Evolutionary conservation across 1,140 invertebrate species (phyloP), one percentile per base, ranked within the genome.

Genomic region (Stegodyphus dumicola): DNA sequence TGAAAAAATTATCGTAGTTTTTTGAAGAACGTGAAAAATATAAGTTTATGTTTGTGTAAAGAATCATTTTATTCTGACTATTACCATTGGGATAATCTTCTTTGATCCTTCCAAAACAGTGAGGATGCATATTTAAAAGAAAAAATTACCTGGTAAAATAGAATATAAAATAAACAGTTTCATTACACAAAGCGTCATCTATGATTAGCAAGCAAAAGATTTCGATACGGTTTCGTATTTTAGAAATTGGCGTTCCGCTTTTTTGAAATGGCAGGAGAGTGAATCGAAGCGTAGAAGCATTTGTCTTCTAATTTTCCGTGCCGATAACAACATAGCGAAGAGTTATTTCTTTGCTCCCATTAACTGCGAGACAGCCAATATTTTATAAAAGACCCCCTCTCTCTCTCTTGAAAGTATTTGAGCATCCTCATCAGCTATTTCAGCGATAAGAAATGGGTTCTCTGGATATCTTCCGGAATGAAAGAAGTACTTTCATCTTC

Each of bases 91-190:
- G 52, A 52, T 73, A 73, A 52, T 73, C 53, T 73, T 52, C 70
- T 73, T 73, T 73, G 7, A 52, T 52, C 33, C 33, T 33, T 33
- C 33, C 33, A 33, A 33, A 33, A 33, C 3, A 33, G 33, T 3
- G 33, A 33, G 33, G 33, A 33, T 33, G 33, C 33, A 33, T 33
- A 33, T 3, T 33, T 1, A 33, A 33, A 33, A 33, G 33, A 33
- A 33, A 33, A 33, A 33, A 33, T 1, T 33, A 33, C 33, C 33
- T 33, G 3, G 33, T 33, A 52, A 53, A 9, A 17, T 73, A 52
- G 9, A 70, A 18, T 53, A 6, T 17, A 73, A 53, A 73, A 73
- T 73, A 73, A 73, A 73, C 70, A 73, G 10, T 52, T 73, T 52
- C 33, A 73, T 73, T 73, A 53, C 49, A 52, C 51, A 53, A 15